Conservation (phyloP, 2,888 invertebrate species). For the Zhuqinia jingwanae region DNA sequence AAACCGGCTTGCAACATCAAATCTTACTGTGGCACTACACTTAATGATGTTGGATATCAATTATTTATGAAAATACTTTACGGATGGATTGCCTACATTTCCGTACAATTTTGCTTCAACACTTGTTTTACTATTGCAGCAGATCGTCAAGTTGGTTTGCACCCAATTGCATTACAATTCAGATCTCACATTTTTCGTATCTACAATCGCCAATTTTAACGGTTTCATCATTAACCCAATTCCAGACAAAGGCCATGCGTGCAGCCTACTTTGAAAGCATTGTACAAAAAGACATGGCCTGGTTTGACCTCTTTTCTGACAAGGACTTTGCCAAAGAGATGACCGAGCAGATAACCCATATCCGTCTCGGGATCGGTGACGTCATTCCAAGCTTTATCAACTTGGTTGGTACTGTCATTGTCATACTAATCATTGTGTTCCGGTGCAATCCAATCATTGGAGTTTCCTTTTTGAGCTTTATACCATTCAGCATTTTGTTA, state of each 20-base stretch:
- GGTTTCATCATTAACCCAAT: too few species aligned
- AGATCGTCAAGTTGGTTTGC: conserved; percentile 48
- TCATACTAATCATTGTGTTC: conserved; percentile 48
- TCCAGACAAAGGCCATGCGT: conserved; percentile 29
- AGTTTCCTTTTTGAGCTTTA: conserved; percentile 37
- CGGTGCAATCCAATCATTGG: conserved; percentile 5
- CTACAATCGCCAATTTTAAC: too few species aligned
- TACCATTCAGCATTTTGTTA: conserved; percentile 39
- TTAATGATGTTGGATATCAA: not conserved
- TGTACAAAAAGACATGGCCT: conserved; percentile 72
- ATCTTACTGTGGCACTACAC: not conserved
- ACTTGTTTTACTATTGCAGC: conserved; percentile 64
- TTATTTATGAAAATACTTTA: not conserved
- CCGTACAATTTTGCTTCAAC: not conserved
- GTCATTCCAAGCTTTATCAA: conserved; percentile 58
- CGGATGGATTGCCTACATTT: conserved; percentile 17
- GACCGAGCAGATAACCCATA: conserved; percentile 66
- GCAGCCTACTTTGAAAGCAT: conserved; percentile 68
- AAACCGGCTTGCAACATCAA: not conserved
- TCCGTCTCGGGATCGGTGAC: conserved; percentile 74
- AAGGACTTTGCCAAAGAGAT: conserved; percentile 69
- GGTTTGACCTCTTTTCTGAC: conserved; percentile 71
- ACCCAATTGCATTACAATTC: not conserved
- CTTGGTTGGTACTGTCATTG: not conserved
- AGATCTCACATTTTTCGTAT: conserved; percentile 8